These are phyloP conservation scores for Clarias platycephalus DNA, from an alignment of 2,797 vertebrate genomes.

Conservation along the genomic window DNA sequence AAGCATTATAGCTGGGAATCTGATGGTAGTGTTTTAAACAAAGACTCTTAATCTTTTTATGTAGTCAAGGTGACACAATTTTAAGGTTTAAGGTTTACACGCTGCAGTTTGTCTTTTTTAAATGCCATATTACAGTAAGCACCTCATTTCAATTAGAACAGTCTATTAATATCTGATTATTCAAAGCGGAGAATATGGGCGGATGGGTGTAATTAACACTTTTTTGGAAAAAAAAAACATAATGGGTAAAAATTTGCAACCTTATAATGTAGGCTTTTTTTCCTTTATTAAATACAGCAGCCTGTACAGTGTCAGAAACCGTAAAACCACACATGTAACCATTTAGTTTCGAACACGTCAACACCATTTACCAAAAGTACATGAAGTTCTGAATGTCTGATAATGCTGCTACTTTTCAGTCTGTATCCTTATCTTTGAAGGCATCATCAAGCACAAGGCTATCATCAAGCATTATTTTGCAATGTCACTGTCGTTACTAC, in stretches of 20 bases:
- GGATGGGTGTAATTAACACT: not conserved
- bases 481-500: not conserved
- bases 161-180: not conserved
- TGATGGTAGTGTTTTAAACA: slow-evolving; percentile 42
- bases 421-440: not conserved
- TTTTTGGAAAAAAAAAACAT: not conserved
- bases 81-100: not conserved
- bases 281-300: not conserved
- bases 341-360: not conserved
- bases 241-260: not conserved
- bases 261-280: not conserved
- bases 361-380: not conserved
- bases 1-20: slow-evolving; percentile 58
- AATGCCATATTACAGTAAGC: not conserved
- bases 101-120: not conserved
- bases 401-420: not conserved
- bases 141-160: not conserved
- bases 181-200: not conserved
- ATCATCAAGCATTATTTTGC: not conserved
- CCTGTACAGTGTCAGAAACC: not conserved
- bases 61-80: not conserved
- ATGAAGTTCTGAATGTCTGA: not conserved
- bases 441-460: too few species aligned
- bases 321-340: not conserved
- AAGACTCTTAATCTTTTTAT: not conserved